Percentiles rank a stretch among this genome's conserved stretches.
Evolutionary conservation across 2,113 vertebrate species (phyloP).

Genomic region (Cromileptes altivelis): DNA sequence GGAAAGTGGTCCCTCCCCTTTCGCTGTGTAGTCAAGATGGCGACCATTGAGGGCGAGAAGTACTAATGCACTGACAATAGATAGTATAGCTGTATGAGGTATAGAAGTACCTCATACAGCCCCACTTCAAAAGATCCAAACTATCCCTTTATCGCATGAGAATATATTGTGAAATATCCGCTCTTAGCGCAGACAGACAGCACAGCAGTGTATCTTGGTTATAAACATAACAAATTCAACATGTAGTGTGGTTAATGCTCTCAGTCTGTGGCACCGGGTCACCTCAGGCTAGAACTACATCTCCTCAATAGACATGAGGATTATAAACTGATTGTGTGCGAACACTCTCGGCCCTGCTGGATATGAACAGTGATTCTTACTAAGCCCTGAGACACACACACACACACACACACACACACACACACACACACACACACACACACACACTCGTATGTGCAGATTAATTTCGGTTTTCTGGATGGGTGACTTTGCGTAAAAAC

Average conservation of each 20-base stretch:
- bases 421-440: slow-evolving; percentile 24
- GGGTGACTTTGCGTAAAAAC: slow-evolving; percentile 59
- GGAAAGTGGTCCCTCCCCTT: too few species aligned
- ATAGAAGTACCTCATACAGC: too few species aligned
- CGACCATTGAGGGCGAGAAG: too few species aligned
- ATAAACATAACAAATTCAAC: slow-evolving; percentile 14
- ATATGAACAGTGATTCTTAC: slow-evolving; percentile 67
- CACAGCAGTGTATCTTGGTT: not conserved
- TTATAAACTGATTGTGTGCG: slow-evolving; percentile 74
- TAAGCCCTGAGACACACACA: slow-evolving; percentile 61
- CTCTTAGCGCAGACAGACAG: not conserved
- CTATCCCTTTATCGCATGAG: not conserved
- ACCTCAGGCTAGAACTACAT: slow-evolving; percentile 51
- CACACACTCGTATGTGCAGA: slow-evolving; percentile 43
- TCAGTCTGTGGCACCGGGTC: slow-evolving; percentile 40
- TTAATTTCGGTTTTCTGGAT: slow-evolving; percentile 72
- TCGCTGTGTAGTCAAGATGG: too few species aligned
- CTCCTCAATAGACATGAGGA: slow-evolving; percentile 65
- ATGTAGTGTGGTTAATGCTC: slow-evolving; percentile 33
- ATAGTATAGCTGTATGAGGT: too few species aligned
- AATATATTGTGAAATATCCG: not conserved
- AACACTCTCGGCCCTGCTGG: slow-evolving; percentile 62
- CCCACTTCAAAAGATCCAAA: too few species aligned
- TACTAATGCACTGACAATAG: too few species aligned
- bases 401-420: slow-evolving; percentile 27